Evolutionary conservation across 2,113 vertebrate genomes (phyloP).

Genomic region (Mungos mungo): DNA sequence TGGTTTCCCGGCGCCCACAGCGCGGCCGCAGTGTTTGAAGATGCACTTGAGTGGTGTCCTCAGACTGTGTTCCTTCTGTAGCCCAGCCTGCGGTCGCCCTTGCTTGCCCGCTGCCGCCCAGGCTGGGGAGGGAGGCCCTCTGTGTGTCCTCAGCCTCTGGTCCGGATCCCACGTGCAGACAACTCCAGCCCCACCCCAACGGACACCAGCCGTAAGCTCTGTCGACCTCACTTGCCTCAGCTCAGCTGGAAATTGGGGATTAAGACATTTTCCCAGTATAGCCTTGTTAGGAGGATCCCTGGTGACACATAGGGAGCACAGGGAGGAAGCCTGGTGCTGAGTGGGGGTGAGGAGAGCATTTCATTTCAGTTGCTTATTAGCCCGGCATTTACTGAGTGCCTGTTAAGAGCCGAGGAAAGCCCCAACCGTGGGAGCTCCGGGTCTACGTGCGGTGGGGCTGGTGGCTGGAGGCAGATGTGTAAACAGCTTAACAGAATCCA

Average conservation of each 20-base stretch:
- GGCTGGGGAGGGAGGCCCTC: background rate
- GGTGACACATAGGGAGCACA: background rate
- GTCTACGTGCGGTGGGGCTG: accelerated
- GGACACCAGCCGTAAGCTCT: background rate
- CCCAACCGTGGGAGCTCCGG: accelerated
- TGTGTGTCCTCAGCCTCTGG: background rate
- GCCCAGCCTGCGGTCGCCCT: constrained; percentile 6
- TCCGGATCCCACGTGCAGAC: accelerated
- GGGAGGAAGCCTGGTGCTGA: background rate
- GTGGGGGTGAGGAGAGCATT: background rate
- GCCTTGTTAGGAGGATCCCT: background rate
- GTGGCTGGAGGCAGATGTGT: background rate
- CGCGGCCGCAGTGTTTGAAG: constrained; percentile 31
- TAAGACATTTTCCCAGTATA: background rate
- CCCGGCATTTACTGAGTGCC: no score
- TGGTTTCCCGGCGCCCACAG: constrained; percentile 61
- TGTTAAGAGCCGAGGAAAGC: background rate
- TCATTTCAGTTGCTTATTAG: background rate
- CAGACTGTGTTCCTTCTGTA: constrained; percentile 57
- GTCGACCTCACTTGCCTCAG: background rate
- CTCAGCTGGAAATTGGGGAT: background rate
- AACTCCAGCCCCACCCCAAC: background rate
- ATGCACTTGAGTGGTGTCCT: constrained; percentile 2
- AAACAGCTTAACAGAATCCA: background rate
- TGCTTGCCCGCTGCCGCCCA: constrained; percentile 2